Evolutionary conservation across 37 sponge, comb jelly and placozoan genomes (phyloP).

Genomic region (Hexactinellida sp.): DNA sequence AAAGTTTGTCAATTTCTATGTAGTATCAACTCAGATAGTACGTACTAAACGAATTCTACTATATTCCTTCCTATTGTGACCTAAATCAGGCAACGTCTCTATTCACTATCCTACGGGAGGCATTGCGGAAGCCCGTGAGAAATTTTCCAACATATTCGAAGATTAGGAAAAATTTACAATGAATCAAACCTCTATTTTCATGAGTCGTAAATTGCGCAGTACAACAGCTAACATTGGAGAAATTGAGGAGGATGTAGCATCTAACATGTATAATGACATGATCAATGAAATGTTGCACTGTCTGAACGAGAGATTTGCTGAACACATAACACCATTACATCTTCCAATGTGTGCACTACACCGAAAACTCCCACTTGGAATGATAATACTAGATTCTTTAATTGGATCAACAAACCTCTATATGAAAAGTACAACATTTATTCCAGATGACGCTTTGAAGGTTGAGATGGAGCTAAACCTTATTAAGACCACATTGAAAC

Average conservation of each 20-base stretch:
- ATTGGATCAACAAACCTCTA: neutral
- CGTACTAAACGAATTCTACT: too few relatives aligned
- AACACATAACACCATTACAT: neutral
- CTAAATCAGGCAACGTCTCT: neutral
- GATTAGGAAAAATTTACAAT: neutral
- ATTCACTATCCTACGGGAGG: neutral
- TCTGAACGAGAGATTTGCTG: neutral
- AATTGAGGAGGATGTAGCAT: slow-evolving; percentile 15
- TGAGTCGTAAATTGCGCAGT: slow-evolving; percentile 10
- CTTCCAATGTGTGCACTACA: neutral
- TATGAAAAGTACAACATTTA: neutral
- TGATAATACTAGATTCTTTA: neutral
- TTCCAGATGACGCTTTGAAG: slow-evolving; percentile 8
- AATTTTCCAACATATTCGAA: neutral
- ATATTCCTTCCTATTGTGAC: neutral
- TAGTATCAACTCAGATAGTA: too few relatives aligned
- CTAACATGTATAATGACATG: slow-evolving; percentile 11
- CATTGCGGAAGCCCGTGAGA: neutral
- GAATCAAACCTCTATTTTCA: slow-evolving; percentile 8
- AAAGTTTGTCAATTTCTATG: too few relatives aligned
- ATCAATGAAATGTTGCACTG: slow-evolving; percentile 3
- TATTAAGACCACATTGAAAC: slow-evolving; percentile 11
- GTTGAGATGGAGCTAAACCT: neutral
- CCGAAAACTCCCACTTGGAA: slow-evolving; percentile 6
- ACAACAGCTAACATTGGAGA: neutral